Evolutionary conservation across 1,140 invertebrate genomes (phyloP), one percentile per base, ranked within the genome.

Genomic region (Euschistus heros): DNA sequence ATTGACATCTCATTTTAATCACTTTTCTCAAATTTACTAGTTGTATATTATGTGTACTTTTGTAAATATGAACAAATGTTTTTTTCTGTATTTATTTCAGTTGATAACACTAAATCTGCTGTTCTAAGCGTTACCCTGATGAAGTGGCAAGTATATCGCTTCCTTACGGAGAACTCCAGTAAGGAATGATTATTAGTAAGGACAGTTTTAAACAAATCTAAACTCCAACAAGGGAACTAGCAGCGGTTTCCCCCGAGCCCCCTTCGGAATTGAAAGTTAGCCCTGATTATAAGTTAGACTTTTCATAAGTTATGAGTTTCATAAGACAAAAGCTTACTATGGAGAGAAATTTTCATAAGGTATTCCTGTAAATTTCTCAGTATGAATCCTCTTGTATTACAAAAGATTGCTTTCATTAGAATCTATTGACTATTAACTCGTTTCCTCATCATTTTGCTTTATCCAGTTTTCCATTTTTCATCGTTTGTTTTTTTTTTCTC

Each of bases 301-400:
- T 50, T 50, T 50, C 47, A 50, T 50, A 50, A 50, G 47, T 50
- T 50, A 50, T 50, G 47, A 50, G n/a, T 50, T 50, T 50, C 47
- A 50, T 50, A 50, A 50, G 47, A 50, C 47, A 50, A 50, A 50
- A 50, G 47, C 47, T 50, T 50, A 20, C n/a, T 50, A 50, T 50
- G 14, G 47, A 17, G 47, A 50, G 47, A 50, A 50, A 50, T 50
- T 50, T 50, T 50, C 47, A 50, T 50, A 50, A 50, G 22, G 47
- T 8, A 50, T 50, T 50, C 47, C 47, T 50, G 47, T 50, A 50
- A 50, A 50, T 50, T 50, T 50, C 47, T 50, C 47, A 50, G 22
- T 50, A 50, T 50, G 47, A 22, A 50, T 50, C 47, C 47, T 50
- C 47, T 50, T 14, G n/a, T 22, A 50, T 50, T 50, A 50, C 47